Evolutionary conservation across 1,140 invertebrate genomes (phyloP), one percentile per base, ranked within the genome.

Genomic region (Melipona quadrifasciata): DNA sequence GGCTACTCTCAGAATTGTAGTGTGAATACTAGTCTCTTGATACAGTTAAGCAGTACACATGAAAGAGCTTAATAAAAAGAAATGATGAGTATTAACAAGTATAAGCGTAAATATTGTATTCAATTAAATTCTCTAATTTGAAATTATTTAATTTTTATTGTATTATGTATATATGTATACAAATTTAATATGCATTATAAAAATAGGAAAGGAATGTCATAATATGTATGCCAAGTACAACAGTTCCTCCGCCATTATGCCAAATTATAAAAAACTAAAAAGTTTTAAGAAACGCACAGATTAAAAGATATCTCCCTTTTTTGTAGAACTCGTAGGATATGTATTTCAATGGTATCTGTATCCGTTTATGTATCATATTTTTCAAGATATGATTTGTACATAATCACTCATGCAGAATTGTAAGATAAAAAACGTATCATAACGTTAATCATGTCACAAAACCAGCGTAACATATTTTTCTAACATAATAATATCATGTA

Each of bases 391-490:
- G 39, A 21, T 21, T 61, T 89, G 79, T 88, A 85, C 21, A 85
- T 82, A 88, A 71, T 79, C 17, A 51, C 31, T 21, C 24, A 79
- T 65, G 27, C 24, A 76, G 21, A 76, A 34, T 53, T n/a, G 14
- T 67, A 67, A 27, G 55, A 31, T 27, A 17, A 51, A 55, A 34
- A 10, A 39, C 6, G 10, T 68, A 58, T 65, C 58, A 64, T 21
- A 64, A 55, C 1, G n/a, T 47, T 3, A 57, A 81, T 24, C 31
- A 11, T 70, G 64, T 79, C 61, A 74, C 55, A 70, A n/a, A 53
- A 68, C 24, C 57, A 58, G 27, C 74, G 31, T 84, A 73, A 74
- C 73, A 47, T 87, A 88, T 89, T 88, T 86, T 89, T 86, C 51
- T 76, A 88, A 78, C 39, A 31, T 57, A 73, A 58, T 67, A 78